Evolutionary conservation across 2,888 invertebrate species (phyloP).

Genomic region (Himalopsyche tibetana): DNA sequence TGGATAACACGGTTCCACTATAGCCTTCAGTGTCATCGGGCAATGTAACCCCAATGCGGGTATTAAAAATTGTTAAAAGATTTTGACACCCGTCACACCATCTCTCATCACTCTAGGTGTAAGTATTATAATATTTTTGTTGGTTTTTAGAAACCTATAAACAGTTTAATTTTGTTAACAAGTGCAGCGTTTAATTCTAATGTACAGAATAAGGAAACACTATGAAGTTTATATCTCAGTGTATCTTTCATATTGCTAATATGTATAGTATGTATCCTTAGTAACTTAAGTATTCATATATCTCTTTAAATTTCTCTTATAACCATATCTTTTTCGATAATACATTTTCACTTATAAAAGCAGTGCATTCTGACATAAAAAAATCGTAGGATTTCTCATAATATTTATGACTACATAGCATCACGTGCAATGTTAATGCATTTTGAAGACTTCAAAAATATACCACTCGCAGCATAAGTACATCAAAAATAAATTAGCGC

Average conservation of each 20-base stretch:
- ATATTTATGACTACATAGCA: too few species aligned
- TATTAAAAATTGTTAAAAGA: constrained; percentile 20
- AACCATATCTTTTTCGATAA: constrained; percentile 56
- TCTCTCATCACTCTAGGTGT: constrained; percentile 63
- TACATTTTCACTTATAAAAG: constrained; percentile 59
- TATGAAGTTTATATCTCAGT: constrained; percentile 60
- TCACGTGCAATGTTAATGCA: too few species aligned
- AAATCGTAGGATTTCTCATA: not conserved
- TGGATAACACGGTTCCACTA: constrained; percentile 14
- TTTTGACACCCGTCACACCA: constrained; percentile 49
- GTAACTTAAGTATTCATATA: constrained; percentile 57
- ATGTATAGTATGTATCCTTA: constrained; percentile 56
- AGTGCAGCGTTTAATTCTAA: constrained; percentile 66
- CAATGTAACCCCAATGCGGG: constrained; percentile 55
- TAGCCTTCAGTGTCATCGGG: constrained; percentile 53
- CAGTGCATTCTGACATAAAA: constrained; percentile 45
- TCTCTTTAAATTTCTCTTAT: constrained; percentile 60
- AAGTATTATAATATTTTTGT: constrained; percentile 64
- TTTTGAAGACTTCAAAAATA: too few species aligned
- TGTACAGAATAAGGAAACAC: constrained; percentile 65
- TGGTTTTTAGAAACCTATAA: constrained; percentile 65
- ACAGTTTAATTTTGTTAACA: constrained; percentile 62
- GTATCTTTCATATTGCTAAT: constrained; percentile 63
- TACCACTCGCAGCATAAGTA: too few species aligned
- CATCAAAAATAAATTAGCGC: too few species aligned